Base-by-base conservation (phyloP, 2,797 vertebrate genomes). In the Spinus pinus region DNA sequence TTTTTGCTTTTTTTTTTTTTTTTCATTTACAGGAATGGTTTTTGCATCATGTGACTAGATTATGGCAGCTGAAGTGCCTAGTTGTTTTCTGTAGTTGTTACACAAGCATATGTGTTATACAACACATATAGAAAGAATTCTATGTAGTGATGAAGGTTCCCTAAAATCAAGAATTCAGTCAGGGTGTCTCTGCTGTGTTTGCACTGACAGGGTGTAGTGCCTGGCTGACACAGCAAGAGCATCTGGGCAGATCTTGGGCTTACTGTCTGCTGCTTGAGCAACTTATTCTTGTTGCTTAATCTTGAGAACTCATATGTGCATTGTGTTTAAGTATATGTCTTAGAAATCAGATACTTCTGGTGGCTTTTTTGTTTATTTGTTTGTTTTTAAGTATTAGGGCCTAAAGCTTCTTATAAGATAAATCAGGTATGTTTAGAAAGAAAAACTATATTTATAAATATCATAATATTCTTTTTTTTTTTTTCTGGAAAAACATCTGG, bases 151-250 rank as follows among this genome's bases (percentile, higher is more conserved):
- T 67, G 41, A 18, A 23, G 5, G 5, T 56, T 49, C 6, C 20
- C 81, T 42, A 28, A 88, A 66, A 39, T 20, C 6, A 66, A 0
- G 2, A 18, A 8, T 17, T 73, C 10, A 7, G 10, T 13, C 53
- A 30, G 35, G 10, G 3, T 74, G 3, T 46, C 17, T 66, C 10
- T 67, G 9, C 20, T 49, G 11, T 56, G 53, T 74, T 19, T 70
- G 14, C 4, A 33, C 28, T 18, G 53, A 10, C 13, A 56, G 50
- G 35, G 8, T 0, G 0, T 8, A 53, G 23, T 27, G 19, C 24
- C 22, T 58, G 30, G 11, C 20, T 18, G 24, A 6, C 11, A 4
- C 9, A 42, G 16, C 16, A 31, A 27, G 35, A 49, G 23, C 5
- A 35, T 14, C 3, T 15, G 23, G 46, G 10, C 16, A 88, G 12